Percentiles rank a stretch among this genome's conserved stretches.
Conservation (phyloP, 2,113 vertebrate species). For the Macrotis lagotis region DNA sequence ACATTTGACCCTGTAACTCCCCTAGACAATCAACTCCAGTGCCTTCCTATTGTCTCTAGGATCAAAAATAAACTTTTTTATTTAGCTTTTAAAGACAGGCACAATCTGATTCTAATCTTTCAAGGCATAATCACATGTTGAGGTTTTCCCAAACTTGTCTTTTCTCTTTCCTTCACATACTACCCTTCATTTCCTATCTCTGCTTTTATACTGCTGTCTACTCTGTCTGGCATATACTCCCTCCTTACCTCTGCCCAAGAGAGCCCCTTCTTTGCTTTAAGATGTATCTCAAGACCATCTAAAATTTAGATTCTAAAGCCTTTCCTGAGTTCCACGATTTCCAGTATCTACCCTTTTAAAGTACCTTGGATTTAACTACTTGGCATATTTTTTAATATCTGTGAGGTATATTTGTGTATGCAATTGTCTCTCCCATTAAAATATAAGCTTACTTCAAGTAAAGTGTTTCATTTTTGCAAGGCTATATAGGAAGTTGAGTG, state of each 20-base stretch:
- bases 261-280: not conserved
- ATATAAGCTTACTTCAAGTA: not conserved
- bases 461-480: not conserved
- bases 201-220: not conserved
- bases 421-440: not conserved
- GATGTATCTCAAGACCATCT: not conserved
- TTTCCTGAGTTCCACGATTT: not conserved
- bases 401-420: not conserved
- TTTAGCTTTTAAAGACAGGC: not conserved
- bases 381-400: not conserved
- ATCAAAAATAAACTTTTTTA: not conserved
- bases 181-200: not conserved
- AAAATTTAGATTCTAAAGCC: no score
- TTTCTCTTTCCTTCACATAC: not conserved
- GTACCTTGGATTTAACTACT: not conserved
- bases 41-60: not conserved
- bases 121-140: not conserved
- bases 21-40: not conserved
- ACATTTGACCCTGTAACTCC: not conserved
- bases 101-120: not conserved
- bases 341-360: not conserved
- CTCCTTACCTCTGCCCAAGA: no score
- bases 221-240: not conserved
- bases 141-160: not conserved
- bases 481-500: no score